Percentiles rank a stretch among this genome's conserved stretches.
These are phyloP conservation scores for Gonocerus acuteangulatus DNA, from an alignment of 2,888 invertebrate species.

Conservation along the genomic window DNA sequence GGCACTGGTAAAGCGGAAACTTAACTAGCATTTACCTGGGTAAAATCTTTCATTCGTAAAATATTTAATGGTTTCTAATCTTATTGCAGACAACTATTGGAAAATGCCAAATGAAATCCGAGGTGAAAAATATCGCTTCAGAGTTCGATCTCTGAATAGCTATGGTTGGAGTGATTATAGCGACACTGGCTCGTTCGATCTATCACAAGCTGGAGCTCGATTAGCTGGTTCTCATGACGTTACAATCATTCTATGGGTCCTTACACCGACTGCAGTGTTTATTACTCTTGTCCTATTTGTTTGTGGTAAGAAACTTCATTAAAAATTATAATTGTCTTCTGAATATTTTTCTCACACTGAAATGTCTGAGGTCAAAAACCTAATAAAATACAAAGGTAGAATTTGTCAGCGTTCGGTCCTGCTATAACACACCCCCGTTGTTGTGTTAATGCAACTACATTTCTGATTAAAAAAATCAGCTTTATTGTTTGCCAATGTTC, in stretches of 20 bases:
- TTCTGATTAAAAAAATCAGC: no score
- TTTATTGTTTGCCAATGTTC: no score
- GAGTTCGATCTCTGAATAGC: conserved; percentile 69
- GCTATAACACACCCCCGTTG: no score
- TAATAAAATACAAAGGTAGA: no score
- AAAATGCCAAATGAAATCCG: conserved; percentile 59
- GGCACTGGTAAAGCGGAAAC: conserved; percentile 57
- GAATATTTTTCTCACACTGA: no score
- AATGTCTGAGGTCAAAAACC: no score
- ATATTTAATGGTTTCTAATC: background rate
- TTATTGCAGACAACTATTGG: conserved; percentile 64
- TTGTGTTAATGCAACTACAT: no score
- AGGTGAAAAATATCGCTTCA: conserved; percentile 58
- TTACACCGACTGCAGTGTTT: conserved; percentile 51
- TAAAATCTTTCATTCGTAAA: background rate
- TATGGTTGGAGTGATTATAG: conserved; percentile 79
- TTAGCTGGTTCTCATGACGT: conserved; percentile 49
- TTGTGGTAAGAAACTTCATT: conserved; percentile 46
- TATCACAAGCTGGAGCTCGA: conserved; percentile 46
- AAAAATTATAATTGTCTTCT: background rate
- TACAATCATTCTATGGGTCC: conserved; percentile 56
- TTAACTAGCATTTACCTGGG: no score
- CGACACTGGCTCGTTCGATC: conserved; percentile 55
- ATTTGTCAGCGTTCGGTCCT: no score
- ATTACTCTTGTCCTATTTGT: conserved; percentile 47